A percentile compares a stretch with the other conserved stretches of the same genome.
Evolutionary conservation across 2,113 vertebrate species (phyloP).

Genomic region (Ascaphus truei): DNA sequence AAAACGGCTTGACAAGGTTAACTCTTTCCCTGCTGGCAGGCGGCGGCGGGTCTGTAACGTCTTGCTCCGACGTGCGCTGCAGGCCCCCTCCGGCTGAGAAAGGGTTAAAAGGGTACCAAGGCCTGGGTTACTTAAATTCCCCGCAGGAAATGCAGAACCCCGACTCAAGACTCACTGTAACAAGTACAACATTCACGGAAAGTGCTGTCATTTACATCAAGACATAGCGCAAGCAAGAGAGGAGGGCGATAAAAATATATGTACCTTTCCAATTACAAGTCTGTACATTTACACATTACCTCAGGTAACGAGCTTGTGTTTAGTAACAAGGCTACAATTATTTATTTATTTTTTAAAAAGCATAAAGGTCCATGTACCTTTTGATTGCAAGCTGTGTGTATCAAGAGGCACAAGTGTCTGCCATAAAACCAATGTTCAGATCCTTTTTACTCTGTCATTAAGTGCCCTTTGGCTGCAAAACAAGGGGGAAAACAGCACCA

Average conservation of each 20-base stretch:
- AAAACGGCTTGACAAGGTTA: conserved; percentile 54
- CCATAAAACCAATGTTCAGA: too few relatives aligned
- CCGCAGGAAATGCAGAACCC: conserved; percentile 75
- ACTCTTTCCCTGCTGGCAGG: conserved; percentile 6
- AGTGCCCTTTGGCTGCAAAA: too few relatives aligned
- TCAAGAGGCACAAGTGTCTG: too few relatives aligned
- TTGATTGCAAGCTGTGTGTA: too few relatives aligned
- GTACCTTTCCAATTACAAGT: conserved; percentile 70
- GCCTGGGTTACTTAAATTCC: conserved; percentile 68
- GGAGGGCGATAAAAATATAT: conserved; percentile 48
- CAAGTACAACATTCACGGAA: conserved; percentile 59
- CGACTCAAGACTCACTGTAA: conserved; percentile 53
- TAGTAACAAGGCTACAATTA: conserved; percentile 33
- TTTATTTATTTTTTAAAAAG: conserved; percentile 36
- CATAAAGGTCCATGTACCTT: conserved; percentile 23
- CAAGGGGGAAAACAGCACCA: too few relatives aligned
- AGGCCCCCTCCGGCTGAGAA: too few relatives aligned
- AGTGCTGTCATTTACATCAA: conserved; percentile 51
- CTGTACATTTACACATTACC: conserved; percentile 54
- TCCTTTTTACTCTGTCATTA: too few relatives aligned
- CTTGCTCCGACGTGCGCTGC: too few relatives aligned
- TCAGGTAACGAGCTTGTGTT: not conserved
- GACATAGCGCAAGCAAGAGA: conserved; percentile 50
- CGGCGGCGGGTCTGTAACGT: too few relatives aligned
- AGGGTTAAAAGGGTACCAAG: conserved; percentile 66